Evolutionary conservation across 2,113 vertebrate genomes (phyloP).

Genomic region (Elephas maximus): DNA sequence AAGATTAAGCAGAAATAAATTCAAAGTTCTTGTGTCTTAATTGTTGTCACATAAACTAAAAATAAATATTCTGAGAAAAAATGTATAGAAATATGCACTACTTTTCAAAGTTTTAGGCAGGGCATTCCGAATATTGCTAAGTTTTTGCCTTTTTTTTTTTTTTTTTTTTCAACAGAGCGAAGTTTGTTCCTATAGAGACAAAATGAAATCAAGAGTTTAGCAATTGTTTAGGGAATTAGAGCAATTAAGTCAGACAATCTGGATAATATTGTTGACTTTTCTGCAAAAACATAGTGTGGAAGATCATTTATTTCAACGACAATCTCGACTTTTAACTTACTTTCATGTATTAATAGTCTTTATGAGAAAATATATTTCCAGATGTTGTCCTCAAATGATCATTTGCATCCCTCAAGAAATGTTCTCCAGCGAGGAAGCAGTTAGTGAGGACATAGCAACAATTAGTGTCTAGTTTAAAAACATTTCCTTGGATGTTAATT

Average conservation of each 20-base stretch:
- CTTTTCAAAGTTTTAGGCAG: not conserved
- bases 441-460: not conserved
- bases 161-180: not conserved
- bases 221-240: not conserved
- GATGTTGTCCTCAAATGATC: not conserved
- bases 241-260: not conserved
- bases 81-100: not conserved
- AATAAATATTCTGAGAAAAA: not conserved
- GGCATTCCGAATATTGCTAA: not conserved
- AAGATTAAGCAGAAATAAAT: constrained; percentile 33
- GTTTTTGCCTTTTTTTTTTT: not conserved
- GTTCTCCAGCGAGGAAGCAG: not conserved
- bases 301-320: not conserved
- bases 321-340: not conserved
- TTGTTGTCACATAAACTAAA: constrained; percentile 12
- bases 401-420: not conserved
- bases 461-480: constrained; percentile 8
- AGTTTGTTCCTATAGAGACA: not conserved
- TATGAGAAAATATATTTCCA: not conserved
- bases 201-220: not conserved
- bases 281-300: not conserved
- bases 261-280: not conserved
- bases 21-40: not conserved
- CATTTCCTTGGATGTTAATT: not conserved
- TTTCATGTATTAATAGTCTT: not conserved